phyloP scores from a whole-genome alignment of 1,140 invertebrate species.

The Triops longicaudatus region DNA sequence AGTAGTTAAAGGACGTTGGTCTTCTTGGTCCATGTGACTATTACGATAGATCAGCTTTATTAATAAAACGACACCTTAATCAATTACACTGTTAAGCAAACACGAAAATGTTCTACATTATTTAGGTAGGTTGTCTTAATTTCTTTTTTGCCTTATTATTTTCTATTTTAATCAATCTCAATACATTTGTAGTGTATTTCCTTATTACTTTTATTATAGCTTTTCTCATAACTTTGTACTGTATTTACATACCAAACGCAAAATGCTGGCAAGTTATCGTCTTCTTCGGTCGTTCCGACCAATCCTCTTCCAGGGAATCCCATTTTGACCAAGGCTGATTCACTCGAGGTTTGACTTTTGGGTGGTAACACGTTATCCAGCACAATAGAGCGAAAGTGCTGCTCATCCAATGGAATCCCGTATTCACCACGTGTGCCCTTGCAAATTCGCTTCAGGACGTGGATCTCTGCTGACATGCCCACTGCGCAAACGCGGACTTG shows the following conservation, averaged over 20 bases:
- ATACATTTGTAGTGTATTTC: too few relatives aligned
- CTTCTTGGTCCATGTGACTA: constrained; percentile 67
- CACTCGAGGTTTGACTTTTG: constrained; percentile 50
- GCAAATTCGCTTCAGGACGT: constrained; percentile 75
- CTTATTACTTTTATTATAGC: constrained; percentile 35
- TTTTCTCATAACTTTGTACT: too few relatives aligned
- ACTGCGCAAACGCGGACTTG: constrained; percentile 85
- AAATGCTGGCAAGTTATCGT: constrained; percentile 29
- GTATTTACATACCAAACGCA: constrained; percentile 65
- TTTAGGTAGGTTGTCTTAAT: too few relatives aligned
- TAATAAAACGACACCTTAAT: constrained; percentile 24
- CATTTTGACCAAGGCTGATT: constrained; percentile 82
- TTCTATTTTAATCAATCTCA: too few relatives aligned
- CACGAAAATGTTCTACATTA: too few relatives aligned
- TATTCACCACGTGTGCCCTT: constrained; percentile 76
- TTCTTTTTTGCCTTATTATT: too few relatives aligned
- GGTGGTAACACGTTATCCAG: constrained; percentile 74
- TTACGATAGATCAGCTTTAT: constrained; percentile 34
- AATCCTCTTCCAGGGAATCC: constrained; percentile 52
- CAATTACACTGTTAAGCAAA: too few relatives aligned
- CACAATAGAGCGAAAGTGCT: constrained; percentile 71
- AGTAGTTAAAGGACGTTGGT: constrained; percentile 47
- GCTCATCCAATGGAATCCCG: constrained; percentile 81
- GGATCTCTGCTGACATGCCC: constrained; percentile 87
- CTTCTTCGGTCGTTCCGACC: background rate